Conservation (phyloP, 2,797 vertebrate genomes). For the Enteromius viviparus region DNA sequence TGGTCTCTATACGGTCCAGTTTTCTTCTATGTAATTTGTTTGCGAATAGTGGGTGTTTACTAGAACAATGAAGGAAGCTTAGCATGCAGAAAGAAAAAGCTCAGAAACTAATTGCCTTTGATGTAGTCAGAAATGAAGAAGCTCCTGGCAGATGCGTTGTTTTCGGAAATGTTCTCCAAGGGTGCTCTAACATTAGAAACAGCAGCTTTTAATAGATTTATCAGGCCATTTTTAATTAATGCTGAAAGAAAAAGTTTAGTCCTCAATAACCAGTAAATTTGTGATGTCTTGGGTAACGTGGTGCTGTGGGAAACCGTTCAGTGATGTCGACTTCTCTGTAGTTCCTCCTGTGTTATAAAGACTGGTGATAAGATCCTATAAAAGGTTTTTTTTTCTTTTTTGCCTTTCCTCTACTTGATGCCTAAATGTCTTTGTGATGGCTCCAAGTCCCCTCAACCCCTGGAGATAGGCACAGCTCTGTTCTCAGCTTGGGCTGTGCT, state of each 20-base stretch:
- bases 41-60: constrained; percentile 58
- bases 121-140: constrained; percentile 45
- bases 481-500: constrained; percentile 45
- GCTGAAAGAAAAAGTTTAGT: constrained; percentile 21
- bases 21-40: constrained; percentile 63
- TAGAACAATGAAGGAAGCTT: constrained; percentile 26
- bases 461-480: constrained; percentile 52
- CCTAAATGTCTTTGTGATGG: constrained; percentile 55
- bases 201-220: constrained; percentile 41
- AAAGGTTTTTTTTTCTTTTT: constrained; percentile 51
- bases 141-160: constrained; percentile 29
- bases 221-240: constrained; percentile 43
- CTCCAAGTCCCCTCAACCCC: constrained; percentile 53
- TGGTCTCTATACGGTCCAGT: constrained; percentile 64
- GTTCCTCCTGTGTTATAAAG: constrained; percentile 47
- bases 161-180: constrained; percentile 40
- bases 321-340: constrained; percentile 31
- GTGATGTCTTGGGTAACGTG: constrained; percentile 26
- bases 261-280: constrained; percentile 26
- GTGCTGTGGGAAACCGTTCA: constrained; percentile 27
- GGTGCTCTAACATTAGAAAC: constrained; percentile 35
- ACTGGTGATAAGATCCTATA: constrained; percentile 57
- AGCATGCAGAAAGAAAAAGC: constrained; percentile 24
- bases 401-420: constrained; percentile 44
- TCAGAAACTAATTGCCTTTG: constrained; percentile 28